These are phyloP conservation scores for Melipona bicolor DNA, from an alignment of 2,888 invertebrate species.

Conservation along the genomic window DNA sequence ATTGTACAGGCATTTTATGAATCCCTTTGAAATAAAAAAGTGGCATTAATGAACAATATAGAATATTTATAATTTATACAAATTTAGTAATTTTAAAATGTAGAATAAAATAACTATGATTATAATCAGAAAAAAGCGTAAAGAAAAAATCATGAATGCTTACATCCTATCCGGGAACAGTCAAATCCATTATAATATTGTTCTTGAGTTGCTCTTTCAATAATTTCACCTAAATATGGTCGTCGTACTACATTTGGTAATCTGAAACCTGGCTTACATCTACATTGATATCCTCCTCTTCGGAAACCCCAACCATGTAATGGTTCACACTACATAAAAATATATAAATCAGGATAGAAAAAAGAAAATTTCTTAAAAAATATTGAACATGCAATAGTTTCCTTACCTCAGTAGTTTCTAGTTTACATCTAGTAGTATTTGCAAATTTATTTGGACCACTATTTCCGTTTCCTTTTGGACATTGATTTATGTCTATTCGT, in stretches of 20 bases:
- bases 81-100: no score
- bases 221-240: constrained; percentile 96
- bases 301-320: constrained; percentile 98
- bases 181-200: constrained; percentile 97
- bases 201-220: constrained; percentile 96
- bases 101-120: not conserved
- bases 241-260: constrained; percentile 94
- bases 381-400: not conserved
- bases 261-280: constrained; percentile 95
- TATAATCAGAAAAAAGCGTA: not conserved
- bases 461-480: constrained; percentile 95
- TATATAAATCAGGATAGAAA: not conserved
- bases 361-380: not conserved
- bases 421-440: constrained; percentile 95
- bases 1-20: constrained; percentile 93
- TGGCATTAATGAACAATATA: not conserved
- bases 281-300: constrained; percentile 97
- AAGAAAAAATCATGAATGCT: constrained; percentile 80
- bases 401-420: constrained; percentile 92
- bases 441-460: constrained; percentile 94
- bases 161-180: constrained; percentile 96
- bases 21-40: constrained; percentile 87
- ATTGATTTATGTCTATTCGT: constrained; percentile 98
- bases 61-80: no score
- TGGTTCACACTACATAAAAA: constrained; percentile 92